These are phyloP conservation scores for Propithecus deckenii DNA, from an alignment of 2,797 vertebrate genomes.

Conservation along the genomic window DNA sequence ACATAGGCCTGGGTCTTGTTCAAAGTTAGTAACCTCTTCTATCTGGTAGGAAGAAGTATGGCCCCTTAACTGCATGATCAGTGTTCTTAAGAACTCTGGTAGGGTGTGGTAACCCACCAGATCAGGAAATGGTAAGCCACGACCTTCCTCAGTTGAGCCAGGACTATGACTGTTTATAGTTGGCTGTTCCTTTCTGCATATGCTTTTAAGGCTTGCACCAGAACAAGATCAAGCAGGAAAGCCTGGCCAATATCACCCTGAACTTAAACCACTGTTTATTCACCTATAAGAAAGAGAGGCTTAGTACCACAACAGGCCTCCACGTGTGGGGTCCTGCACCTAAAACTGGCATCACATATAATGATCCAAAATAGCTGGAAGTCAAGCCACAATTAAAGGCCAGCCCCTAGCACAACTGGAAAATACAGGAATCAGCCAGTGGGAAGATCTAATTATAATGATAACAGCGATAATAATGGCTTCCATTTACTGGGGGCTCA, in stretches of 20 bases:
- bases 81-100: background rate
- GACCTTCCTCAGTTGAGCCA: background rate
- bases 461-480: background rate
- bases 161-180: background rate
- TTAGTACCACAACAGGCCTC: background rate
- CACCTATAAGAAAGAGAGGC: background rate
- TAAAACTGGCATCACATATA: background rate
- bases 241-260: background rate
- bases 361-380: background rate
- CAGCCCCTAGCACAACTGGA: background rate
- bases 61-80: background rate
- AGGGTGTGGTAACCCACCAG: background rate
- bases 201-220: background rate
- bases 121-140: background rate
- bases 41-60: background rate
- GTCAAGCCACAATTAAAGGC: background rate
- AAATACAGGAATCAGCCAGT: background rate
- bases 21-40: background rate
- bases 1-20: background rate
- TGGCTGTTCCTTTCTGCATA: background rate
- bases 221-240: background rate
- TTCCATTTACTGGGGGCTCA: background rate
- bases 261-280: background rate
- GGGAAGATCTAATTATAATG: background rate
- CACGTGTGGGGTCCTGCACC: background rate